Percentiles rank a stretch among this genome's conserved stretches.
Conservation (phyloP, 2,888 invertebrate genomes). For the Limnephilus rhombicus region DNA sequence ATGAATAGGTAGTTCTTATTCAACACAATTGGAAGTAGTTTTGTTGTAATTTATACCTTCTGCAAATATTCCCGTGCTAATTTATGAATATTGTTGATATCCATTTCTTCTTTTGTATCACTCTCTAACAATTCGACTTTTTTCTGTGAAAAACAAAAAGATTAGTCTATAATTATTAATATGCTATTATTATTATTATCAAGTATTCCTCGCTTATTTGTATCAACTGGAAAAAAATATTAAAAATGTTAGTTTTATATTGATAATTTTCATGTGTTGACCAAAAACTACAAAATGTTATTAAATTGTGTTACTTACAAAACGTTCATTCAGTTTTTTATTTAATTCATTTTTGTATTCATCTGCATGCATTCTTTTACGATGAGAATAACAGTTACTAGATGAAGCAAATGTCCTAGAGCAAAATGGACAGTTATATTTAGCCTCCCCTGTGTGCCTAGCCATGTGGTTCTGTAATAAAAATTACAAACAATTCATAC, state of each 20-base stretch:
- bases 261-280: background rate
- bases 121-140: conserved; percentile 35
- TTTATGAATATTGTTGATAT: conserved; percentile 46
- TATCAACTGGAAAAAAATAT: background rate
- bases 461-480: conserved; percentile 41
- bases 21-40: background rate
- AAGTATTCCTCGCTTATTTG: background rate
- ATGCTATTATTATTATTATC: background rate
- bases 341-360: conserved; percentile 42
- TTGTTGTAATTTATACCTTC: conserved; percentile 2
- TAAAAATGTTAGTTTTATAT: background rate
- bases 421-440: conserved; percentile 52
- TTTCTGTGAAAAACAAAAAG: conserved; percentile 50
- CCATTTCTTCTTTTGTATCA: conserved; percentile 22
- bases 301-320: conserved; percentile 29
- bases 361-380: conserved; percentile 56
- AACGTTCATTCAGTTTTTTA: conserved; percentile 35
- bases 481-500: background rate
- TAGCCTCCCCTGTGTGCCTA: conserved; percentile 52
- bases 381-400: conserved; percentile 54
- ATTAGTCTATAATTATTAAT: background rate
- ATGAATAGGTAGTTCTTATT: background rate
- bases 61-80: conserved; percentile 52
- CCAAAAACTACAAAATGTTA: background rate
- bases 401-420: conserved; percentile 52